Base-by-base conservation (phyloP, 1,140 invertebrate species). In the Zophobas atratus region DNA sequence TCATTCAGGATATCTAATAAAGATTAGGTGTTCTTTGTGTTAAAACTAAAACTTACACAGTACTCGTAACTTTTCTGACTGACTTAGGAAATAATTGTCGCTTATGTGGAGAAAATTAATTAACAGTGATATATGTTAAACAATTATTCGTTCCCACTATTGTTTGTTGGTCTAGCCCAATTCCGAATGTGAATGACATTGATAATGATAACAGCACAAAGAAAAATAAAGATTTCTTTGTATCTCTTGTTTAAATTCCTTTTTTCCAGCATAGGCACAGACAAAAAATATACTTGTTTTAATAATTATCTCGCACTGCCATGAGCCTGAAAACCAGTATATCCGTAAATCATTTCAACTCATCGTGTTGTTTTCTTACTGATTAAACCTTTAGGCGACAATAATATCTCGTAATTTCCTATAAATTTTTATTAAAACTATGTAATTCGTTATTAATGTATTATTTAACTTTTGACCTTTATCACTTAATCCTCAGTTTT, bases 391-490 rank as follows among this genome's bases (percentile, higher is more conserved):
- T 43, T 41, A n/a, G 60, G 60, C 60, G 60, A 67, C n/a, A 67
- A 20, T 20, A 51, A 20, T 20, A 20, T 51, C n/a, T 20, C 3
- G 20, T 51, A 51, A 51, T 51, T 51, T 51, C 49, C 6, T 43
- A 67, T 57, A 67, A 38, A 41, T 43, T 67, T 43, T 20, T 67
- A 43, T 67, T 67, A 36, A 38, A 39, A 63, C 36, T 5, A 67
- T 6, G 32, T 67, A 67, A 67, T 43, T 8, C 60, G 49, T 67
- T 41, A 43, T 63, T 67, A 67, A 67, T 67, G 60, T 67, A n/a
- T 67, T 67, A 67, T 4, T 67, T 67, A 67, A 43, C 60, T 43
- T 41, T 41, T 67, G 60, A 67, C 60, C 60, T 67, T 43, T 67
- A 20, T 41, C 60, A 43, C 60, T 43, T 43, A 67, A 36, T 41